Base-by-base conservation (phyloP, 1,140 invertebrate species). In the Drosophila melanogaster region DNA sequence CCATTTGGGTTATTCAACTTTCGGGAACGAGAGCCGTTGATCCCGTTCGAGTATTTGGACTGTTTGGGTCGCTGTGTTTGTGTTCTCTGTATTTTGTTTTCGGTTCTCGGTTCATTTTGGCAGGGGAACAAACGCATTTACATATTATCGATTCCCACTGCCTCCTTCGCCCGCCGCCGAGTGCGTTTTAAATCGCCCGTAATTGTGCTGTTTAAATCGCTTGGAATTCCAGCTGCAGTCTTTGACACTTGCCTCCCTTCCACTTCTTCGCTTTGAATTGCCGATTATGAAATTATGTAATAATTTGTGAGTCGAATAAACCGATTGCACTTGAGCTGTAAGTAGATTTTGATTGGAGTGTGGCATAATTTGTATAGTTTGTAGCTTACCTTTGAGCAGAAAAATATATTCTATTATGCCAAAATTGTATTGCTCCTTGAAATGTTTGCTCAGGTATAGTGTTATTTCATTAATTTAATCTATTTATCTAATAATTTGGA, bases 1-100 rank as follows among this genome's bases (percentile, higher is more conserved):
- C 81, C 81, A 85, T 86, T 79, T 86, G 79, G 83, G 83, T 86
- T 86, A 86, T 86, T 86, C 83, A 86, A 86, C 83, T 89, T 89
- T 79, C 79, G 84, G 76, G 79, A 83, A 86, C 58, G 79, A 74
- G 79, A 81, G 81, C 77, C 83, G 76, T 86, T 86, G 83, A 86
- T 86, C 83, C 83, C 83, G 83, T 87, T 83, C 85, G 83, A 79
- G 70, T 85, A 57, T 81, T 85, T 37, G 67, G 81, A 81, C 78
- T 81, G 78, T 70, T 83, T 80, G 57, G 50, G 37, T 73, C 54
- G 38, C 24, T 47, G 26, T 55, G 10, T 78, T 12, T 37, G 35
- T 4, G 43, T 64, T 59, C 12, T 73, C 14, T 69, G 53, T 77
- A 30, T 64, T 77, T 22, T 54, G 79, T 46, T 67, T 74, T 53